Base-by-base conservation (phyloP, 1,140 invertebrate species). In the Helicoverpa armigera region DNA sequence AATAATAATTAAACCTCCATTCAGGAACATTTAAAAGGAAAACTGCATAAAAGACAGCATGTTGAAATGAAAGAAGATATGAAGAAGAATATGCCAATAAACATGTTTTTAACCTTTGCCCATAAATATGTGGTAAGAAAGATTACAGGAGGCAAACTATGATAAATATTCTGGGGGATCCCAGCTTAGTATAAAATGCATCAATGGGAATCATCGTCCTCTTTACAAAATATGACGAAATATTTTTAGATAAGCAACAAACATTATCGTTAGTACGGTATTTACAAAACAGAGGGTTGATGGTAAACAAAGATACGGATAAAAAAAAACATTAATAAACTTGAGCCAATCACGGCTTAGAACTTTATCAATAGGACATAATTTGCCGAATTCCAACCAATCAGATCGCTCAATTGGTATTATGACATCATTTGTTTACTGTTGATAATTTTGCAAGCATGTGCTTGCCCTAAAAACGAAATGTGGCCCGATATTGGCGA, bases 371-470 rank as follows among this genome's bases (percentile, higher is more conserved):
- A 54, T 70, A 29, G 16, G 14, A n/a, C n/a, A 53, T 0, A 53
- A 31, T 72, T 72, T 72, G 50, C 18, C 16, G 9, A 72, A 72
- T 23, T 72, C 0, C 11, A n/a, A 72, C 50, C 69, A 72, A 72
- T 72, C 13, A 53, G 7, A 54, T 18, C 3, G 23, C 12, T 29
- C 23, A 23, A 29, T 29, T 23, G 13, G 23, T 5, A 61, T 61
- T 61, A 31, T 61, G 58, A 61, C 58, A 23, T 50, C 43, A 23
- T 69, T 69, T 69, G 18, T 69, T 67, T 50, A 13, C 9, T 69
- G 10, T 50, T 69, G 65, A 69, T 69, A 69, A 69, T 23, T 50
- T 69, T 50, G 50, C 50, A 50, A 50, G 65, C 65, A 67, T 58
- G n/a, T 48, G 13, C n/a, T 31, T 67, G 35, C 9, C 43, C 60